phyloP scores from a whole-genome alignment of 2,797 vertebrate genomes.

The Amazonetta brasiliensis region DNA sequence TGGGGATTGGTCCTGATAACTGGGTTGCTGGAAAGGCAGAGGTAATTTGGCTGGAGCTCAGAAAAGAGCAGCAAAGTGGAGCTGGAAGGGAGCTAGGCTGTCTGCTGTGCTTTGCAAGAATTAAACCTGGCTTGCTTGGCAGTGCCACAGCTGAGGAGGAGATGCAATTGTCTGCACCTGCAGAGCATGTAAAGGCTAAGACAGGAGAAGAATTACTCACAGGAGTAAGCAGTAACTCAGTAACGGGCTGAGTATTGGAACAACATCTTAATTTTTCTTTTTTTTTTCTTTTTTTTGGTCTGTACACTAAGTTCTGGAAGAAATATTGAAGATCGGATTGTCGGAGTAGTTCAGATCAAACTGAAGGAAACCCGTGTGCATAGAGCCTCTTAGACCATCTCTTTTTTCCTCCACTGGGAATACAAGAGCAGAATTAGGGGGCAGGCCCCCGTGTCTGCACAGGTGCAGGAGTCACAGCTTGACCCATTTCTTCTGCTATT shows the following conservation, averaged over 20 bases:
- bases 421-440: not conserved
- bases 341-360: not conserved
- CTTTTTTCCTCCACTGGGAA: not conserved
- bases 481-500: conserved; percentile 47
- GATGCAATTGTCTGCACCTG: not conserved
- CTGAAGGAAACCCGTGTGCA: not conserved
- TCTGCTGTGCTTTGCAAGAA: not conserved
- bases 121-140: not conserved
- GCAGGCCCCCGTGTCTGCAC: not conserved
- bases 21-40: not conserved
- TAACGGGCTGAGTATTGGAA: not conserved
- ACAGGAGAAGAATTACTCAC: not conserved
- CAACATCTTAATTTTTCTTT: not conserved
- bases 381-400: not conserved
- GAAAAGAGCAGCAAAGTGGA: not conserved
- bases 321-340: not conserved
- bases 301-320: not conserved
- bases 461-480: not conserved
- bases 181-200: not conserved
- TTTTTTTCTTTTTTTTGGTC: not conserved
- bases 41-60: not conserved
- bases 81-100: not conserved
- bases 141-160: not conserved
- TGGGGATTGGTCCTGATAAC: not conserved
- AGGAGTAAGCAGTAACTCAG: not conserved